Evolutionary conservation across 2,888 invertebrate genomes (phyloP).

Genomic region (Acanthoscelides obtectus): DNA sequence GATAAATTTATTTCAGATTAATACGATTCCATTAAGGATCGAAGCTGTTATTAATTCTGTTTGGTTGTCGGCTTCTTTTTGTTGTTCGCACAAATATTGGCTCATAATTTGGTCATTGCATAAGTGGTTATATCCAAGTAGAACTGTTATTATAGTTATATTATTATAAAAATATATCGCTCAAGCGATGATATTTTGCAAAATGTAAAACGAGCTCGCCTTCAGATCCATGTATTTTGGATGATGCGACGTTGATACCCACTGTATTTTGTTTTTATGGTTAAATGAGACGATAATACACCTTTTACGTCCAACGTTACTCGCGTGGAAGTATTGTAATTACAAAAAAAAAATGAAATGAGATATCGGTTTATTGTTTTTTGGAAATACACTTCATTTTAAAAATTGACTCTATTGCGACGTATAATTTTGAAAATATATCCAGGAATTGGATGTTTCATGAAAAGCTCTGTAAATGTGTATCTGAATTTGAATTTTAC

Average conservation of each 20-base stretch:
- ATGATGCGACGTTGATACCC: neutral
- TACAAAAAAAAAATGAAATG: too few relatives aligned
- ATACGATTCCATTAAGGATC: neutral
- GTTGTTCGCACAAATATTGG: neutral
- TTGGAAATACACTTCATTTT: too few relatives aligned
- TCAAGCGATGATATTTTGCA: neutral
- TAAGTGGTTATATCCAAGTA: neutral
- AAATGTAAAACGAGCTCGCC: neutral
- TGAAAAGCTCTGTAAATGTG: too few relatives aligned
- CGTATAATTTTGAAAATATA: too few relatives aligned
- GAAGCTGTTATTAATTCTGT: neutral
- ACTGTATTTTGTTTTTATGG: neutral
- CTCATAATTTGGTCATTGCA: neutral
- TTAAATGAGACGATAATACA: too few relatives aligned
- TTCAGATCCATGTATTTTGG: neutral
- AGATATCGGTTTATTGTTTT: too few relatives aligned
- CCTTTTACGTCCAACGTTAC: too few relatives aligned
- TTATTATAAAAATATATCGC: neutral
- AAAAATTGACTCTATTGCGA: too few relatives aligned
- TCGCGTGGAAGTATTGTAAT: too few relatives aligned
- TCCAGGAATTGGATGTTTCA: too few relatives aligned
- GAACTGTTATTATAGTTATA: neutral
- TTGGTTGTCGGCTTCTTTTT: neutral
- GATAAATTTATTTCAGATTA: neutral
- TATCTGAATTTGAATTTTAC: too few relatives aligned